A percentile compares a stretch with the other conserved stretches of the same genome.
Conservation (phyloP, 2,888 invertebrate species). For the Galeruca laticollis region DNA sequence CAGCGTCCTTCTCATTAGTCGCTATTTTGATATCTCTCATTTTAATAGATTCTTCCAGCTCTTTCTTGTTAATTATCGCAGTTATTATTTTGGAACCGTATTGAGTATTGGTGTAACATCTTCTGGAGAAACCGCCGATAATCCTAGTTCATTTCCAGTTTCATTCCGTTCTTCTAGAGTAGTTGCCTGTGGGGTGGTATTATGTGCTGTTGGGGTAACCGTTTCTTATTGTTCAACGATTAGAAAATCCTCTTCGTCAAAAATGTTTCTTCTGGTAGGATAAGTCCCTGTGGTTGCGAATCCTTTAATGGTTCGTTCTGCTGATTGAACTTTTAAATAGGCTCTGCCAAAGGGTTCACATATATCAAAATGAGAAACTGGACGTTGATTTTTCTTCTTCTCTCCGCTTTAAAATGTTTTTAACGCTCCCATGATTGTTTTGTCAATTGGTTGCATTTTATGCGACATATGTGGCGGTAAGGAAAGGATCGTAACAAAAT, state of each 20-base stretch:
- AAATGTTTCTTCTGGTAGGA: slow-evolving; percentile 12
- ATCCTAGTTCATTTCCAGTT: too few species aligned
- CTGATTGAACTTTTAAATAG: slow-evolving; percentile 6
- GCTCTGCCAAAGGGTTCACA: background rate
- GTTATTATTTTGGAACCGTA: slow-evolving; percentile 8
- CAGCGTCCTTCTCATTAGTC: background rate
- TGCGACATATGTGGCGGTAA: slow-evolving; percentile 16
- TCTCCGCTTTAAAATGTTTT: slow-evolving; percentile 15
- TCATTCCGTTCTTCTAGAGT: too few species aligned
- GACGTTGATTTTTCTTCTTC: background rate
- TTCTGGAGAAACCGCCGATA: too few species aligned
- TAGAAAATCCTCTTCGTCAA: slow-evolving; percentile 19
- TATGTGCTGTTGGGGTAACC: too few species aligned
- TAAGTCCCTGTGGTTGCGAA: slow-evolving; percentile 6
- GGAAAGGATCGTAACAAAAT: slow-evolving; percentile 26
- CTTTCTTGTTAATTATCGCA: background rate
- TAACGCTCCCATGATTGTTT: slow-evolving; percentile 11
- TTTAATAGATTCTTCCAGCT: slow-evolving; percentile 1
- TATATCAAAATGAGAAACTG: slow-evolving; percentile 9
- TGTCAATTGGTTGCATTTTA: slow-evolving; percentile 4
- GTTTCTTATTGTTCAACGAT: background rate
- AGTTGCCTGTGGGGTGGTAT: too few species aligned
- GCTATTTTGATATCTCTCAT: background rate
- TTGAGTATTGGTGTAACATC: too few species aligned
- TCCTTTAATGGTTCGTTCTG: slow-evolving; percentile 10